Base-by-base conservation (phyloP, 2,888 invertebrate genomes). In the Globia sparganii region DNA sequence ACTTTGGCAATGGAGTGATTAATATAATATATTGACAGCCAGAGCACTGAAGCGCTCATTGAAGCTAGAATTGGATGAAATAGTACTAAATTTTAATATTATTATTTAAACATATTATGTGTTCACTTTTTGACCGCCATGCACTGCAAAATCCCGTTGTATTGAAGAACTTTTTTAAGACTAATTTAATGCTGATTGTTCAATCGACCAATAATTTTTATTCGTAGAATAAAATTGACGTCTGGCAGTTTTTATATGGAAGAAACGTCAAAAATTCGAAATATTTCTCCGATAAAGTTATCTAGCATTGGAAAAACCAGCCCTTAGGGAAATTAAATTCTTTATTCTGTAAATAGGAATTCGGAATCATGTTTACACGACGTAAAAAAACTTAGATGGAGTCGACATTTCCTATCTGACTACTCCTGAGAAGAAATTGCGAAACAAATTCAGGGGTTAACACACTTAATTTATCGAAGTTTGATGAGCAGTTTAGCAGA, bases 121-220 rank as follows among this genome's bases (percentile, higher is more conserved):
- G 77, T 84, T 84, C 84, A 80, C 37, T 61, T 61, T 84, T 81
- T 84, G 84, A 77, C 72, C 77, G 77, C 81, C 77, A 75, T 70
- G 70, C n/a, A 66, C 34, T 34, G 25, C 13, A 49, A 34, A 34
- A 65, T 67, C n/a, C 34, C 11, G 2, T 37, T 31, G 13, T 4
- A 31, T 21, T 25, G 9, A 65, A 34, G 4, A 8, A 49, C 8
- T 18, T 56, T 43, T 40, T 21, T 21, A n/a, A n/a, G 21, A 15
- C 5, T 9, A 28, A 25, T 40, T 31, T 21, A 21, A 49, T 49
- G n/a, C n/a, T n/a, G n/a, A n/a, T n/a, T n/a, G n/a, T n/a, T n/a
- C n/a, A n/a, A n/a, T n/a, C n/a, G n/a, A n/a, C n/a, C n/a, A n/a
- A n/a, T n/a, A n/a, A n/a, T n/a, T n/a, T n/a, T n/a, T n/a, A n/a